Evolutionary conservation across 2,888 invertebrate species (phyloP).

Genomic region (Erebia epiphron): DNA sequence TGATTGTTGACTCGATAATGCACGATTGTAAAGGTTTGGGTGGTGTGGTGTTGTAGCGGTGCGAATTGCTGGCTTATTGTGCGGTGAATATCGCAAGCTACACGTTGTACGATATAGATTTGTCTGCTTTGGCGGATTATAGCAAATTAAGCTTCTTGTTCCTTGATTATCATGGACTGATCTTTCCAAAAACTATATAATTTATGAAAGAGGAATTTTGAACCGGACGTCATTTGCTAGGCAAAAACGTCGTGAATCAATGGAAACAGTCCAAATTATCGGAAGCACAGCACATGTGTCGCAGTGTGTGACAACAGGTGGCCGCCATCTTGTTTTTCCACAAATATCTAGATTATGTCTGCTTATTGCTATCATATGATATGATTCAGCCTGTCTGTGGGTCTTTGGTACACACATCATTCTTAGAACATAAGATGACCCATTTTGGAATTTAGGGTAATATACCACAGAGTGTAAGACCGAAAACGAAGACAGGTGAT

Average conservation of each 20-base stretch:
- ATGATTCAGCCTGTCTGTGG: conserved; percentile 41
- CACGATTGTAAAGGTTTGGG: too few relatives aligned
- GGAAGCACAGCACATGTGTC: conserved; percentile 75
- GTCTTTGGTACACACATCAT: conserved; percentile 33
- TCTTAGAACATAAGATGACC: conserved; percentile 11
- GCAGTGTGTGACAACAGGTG: conserved; percentile 73
- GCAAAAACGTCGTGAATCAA: conserved; percentile 35
- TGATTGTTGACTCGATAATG: too few relatives aligned
- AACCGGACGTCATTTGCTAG: neutral
- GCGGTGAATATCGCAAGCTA: too few relatives aligned
- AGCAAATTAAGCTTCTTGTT: too few relatives aligned
- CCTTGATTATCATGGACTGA: too few relatives aligned
- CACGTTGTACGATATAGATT: too few relatives aligned
- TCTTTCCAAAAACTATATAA: too few relatives aligned
- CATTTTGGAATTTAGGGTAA: conserved; percentile 1
- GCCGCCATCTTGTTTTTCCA: conserved; percentile 58
- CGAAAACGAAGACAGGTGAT: neutral
- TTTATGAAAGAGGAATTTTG: neutral
- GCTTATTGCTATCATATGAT: conserved; percentile 46
- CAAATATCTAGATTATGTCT: conserved; percentile 40
- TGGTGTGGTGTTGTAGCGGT: too few relatives aligned
- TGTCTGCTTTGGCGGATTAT: too few relatives aligned
- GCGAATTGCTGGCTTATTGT: too few relatives aligned
- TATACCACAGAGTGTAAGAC: neutral
- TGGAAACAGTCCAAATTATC: conserved; percentile 54